Percentiles rank a stretch among this genome's conserved stretches.
Evolutionary conservation across 2,888 invertebrate species (phyloP).

Genomic region (Trissolcus brochymenae): DNA sequence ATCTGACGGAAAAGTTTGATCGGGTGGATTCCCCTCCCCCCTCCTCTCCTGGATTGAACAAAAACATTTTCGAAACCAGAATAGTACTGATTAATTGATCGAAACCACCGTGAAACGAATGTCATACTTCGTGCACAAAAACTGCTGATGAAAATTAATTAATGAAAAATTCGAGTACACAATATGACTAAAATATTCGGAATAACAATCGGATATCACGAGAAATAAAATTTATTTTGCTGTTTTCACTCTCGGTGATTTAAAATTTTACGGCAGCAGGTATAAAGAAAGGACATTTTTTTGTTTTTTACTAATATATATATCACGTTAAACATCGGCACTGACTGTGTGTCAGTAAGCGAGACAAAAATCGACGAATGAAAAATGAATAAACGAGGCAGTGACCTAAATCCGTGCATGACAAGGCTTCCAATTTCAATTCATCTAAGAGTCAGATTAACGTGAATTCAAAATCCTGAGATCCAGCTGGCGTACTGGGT

Average conservation of each 20-base stretch:
- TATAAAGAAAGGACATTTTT: constrained; percentile 6
- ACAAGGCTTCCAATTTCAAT: constrained; percentile 16
- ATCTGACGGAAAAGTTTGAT: too few relatives aligned
- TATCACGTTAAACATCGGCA: constrained; percentile 10
- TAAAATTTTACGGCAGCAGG: background rate
- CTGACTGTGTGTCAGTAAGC: constrained; percentile 19
- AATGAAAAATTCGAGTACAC: too few relatives aligned
- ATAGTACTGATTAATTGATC: too few relatives aligned
- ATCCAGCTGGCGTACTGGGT: constrained; percentile 30
- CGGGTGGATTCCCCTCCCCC: too few relatives aligned
- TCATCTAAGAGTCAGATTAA: constrained; percentile 26
- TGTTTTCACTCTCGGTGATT: too few relatives aligned
- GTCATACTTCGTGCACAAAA: background rate
- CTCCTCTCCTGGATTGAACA: too few relatives aligned
- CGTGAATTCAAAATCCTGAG: constrained; percentile 61
- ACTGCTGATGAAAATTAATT: too few relatives aligned
- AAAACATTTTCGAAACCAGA: too few relatives aligned
- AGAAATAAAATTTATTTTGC: too few relatives aligned
- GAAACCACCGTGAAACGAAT: too few relatives aligned
- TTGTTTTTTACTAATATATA: constrained; percentile 11
- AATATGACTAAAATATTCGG: too few relatives aligned
- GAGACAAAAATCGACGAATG: constrained; percentile 22
- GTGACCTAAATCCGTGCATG: constrained; percentile 12
- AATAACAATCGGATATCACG: too few relatives aligned
- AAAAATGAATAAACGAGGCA: constrained; percentile 20